Conservation (phyloP, 2,888 invertebrate species). For the Chloroclysta siterata region DNA sequence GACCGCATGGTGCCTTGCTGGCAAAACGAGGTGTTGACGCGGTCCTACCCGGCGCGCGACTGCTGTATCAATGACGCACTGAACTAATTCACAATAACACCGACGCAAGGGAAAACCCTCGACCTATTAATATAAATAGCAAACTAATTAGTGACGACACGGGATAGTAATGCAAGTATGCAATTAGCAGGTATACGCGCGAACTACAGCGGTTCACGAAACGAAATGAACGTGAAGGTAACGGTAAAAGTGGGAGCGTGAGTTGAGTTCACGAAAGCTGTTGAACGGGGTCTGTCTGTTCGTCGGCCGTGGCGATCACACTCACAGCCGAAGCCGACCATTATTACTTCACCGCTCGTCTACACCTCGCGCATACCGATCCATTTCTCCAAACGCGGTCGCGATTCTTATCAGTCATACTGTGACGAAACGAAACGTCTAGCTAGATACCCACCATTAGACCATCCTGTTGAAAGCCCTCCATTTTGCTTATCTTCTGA, state of each 20-base stretch:
- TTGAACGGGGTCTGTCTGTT: slow-evolving; percentile 70
- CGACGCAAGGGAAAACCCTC: slow-evolving; percentile 60
- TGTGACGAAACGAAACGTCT: slow-evolving; percentile 25
- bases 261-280: slow-evolving; percentile 78
- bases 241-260: slow-evolving; percentile 81
- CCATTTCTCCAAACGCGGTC: slow-evolving; percentile 48
- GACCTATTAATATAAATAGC: slow-evolving; percentile 49
- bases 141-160: slow-evolving; percentile 59
- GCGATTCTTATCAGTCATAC: slow-evolving; percentile 55
- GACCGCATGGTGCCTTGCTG: slow-evolving; percentile 83
- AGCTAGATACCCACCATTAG: slow-evolving; percentile 69
- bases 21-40: slow-evolving; percentile 73
- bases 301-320: slow-evolving; percentile 62
- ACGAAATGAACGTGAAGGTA: slow-evolving; percentile 77
- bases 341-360: slow-evolving; percentile 74
- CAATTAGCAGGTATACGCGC: slow-evolving; percentile 53
- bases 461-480: slow-evolving; percentile 67
- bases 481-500: slow-evolving; percentile 68
- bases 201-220: slow-evolving; percentile 70
- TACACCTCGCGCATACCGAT: slow-evolving; percentile 56
- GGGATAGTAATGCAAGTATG: slow-evolving; percentile 46
- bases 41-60: slow-evolving; percentile 50
- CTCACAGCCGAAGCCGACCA: slow-evolving; percentile 46
- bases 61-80: slow-evolving; percentile 46
- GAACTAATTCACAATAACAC: slow-evolving; percentile 49